phyloP scores from a whole-genome alignment of 2,888 invertebrate genomes.

The Pristionchus entomophagus region DNA sequence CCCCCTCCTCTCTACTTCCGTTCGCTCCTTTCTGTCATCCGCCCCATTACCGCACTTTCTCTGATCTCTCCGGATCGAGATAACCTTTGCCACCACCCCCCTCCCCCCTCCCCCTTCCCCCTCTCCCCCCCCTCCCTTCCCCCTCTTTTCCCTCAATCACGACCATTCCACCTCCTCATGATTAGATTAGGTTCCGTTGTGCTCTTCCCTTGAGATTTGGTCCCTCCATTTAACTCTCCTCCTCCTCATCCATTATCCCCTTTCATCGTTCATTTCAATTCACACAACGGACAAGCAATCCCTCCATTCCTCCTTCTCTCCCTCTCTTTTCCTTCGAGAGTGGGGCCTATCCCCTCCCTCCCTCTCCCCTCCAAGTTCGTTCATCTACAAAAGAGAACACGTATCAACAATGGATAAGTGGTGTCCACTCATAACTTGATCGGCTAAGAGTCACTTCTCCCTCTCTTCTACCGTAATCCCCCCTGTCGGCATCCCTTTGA shows the following conservation, averaged over 20 bases:
- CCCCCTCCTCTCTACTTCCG: slow-evolving; percentile 14
- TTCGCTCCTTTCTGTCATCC: slow-evolving; percentile 26
- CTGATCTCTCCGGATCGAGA: background rate
- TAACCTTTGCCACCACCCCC: slow-evolving; percentile 7
- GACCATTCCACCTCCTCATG: slow-evolving; percentile 18
- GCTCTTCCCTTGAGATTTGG: background rate
- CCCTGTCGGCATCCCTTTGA: background rate
- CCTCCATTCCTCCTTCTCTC: slow-evolving; percentile 6
- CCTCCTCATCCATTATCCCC: slow-evolving; percentile 31
- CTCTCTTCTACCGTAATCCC: slow-evolving; percentile 27
- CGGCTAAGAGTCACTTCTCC: slow-evolving; percentile 37
- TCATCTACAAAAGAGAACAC: slow-evolving; percentile 34
- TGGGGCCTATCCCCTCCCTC: slow-evolving; percentile 8
- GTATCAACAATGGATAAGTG: slow-evolving; percentile 42
- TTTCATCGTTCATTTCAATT: slow-evolving; percentile 24
- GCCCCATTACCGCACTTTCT: background rate
- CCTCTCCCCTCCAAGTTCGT: background rate
- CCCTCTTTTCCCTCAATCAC: slow-evolving; percentile 10
- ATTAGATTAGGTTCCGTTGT: slow-evolving; percentile 9
- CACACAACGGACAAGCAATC: background rate
- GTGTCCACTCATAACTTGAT: slow-evolving; percentile 34
- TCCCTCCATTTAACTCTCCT: slow-evolving; percentile 9
- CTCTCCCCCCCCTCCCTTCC: background rate
- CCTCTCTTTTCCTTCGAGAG: background rate
- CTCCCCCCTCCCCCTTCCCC: too few species aligned